Percentiles rank a stretch among this genome's conserved stretches.
Evolutionary conservation across 2,797 vertebrate genomes (phyloP).

Genomic region (Erithacus rubecula): DNA sequence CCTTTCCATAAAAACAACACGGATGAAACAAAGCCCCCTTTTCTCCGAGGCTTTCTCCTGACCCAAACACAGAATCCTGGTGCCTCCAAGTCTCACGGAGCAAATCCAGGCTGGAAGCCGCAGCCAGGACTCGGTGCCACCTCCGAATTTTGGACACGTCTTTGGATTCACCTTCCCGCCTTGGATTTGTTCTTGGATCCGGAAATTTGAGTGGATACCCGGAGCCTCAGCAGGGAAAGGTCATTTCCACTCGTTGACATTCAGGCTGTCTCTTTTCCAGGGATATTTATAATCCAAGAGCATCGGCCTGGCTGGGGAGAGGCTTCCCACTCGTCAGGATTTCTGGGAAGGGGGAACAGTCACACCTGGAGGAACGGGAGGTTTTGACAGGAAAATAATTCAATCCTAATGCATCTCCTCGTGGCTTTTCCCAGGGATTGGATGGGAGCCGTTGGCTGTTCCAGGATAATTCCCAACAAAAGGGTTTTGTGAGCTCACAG

Average conservation of each 20-base stretch:
- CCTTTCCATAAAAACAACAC: constrained; percentile 48
- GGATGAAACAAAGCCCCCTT: constrained; percentile 38
- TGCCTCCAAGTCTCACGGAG: constrained; percentile 64
- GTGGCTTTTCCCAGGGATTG: background rate
- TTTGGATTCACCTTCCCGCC: background rate
- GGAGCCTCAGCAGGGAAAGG: constrained; percentile 26
- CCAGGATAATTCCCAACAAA: background rate
- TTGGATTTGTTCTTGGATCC: background rate
- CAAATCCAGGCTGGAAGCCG: constrained; percentile 28
- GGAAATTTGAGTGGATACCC: background rate
- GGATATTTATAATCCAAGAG: constrained; percentile 8
- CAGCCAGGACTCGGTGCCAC: constrained; percentile 59
- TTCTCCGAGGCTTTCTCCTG: background rate
- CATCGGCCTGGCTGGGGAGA: background rate
- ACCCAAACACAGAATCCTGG: constrained; percentile 44
- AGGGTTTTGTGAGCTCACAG: background rate
- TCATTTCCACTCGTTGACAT: constrained; percentile 55
- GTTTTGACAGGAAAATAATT: background rate
- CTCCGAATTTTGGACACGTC: constrained; percentile 39
- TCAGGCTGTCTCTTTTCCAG: background rate
- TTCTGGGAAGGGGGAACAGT: constrained; percentile 40
- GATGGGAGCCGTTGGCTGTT: background rate
- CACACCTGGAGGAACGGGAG: background rate
- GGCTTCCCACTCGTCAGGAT: background rate
- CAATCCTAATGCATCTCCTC: background rate